Evolutionary conservation across 1,140 invertebrate genomes (phyloP), one percentile per base, ranked within the genome.

Genomic region (Spodoptera frugiperda): DNA sequence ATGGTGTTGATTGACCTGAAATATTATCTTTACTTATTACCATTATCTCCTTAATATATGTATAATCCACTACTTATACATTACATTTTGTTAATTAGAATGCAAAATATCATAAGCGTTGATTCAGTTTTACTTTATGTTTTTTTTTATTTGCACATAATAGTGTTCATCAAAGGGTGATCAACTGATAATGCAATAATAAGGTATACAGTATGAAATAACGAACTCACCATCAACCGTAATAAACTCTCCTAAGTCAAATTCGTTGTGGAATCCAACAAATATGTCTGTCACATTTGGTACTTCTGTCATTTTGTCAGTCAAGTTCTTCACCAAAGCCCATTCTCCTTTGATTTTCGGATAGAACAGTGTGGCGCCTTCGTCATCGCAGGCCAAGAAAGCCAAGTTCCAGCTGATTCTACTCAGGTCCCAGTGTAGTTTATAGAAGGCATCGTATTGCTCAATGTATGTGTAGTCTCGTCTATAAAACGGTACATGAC

Each of bases 401-500:
- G 76, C 72, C 3, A 48, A 63, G n/a, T 67, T 49, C 84, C 82
- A 83, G 15, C 39, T 10, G 0, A 4, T 44, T 12, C 39, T 65
- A 10, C 51, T 46, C 0, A 48, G 1, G 33, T 67, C 78, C 59
- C 21, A 72, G 65, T 85, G 82, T 1, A 85, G 15, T 70, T 85
- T 85, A 48, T 85, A 85, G 39, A 82, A 83, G 11, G 84, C 84
- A 61, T 85, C 76, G 11, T 74, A 85, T 25, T 85, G 61, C 10
- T 80, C 73, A 3, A 79, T 30, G 54, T 83, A 85, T 5, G 67
- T 81, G 49, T 85, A 85, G 53, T 85, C 84, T 59, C 78, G 79
- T 51, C 84, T 15, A 17, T 72, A 85, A 30, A 85, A 85, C 21
- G 76, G 33, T 1, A 59, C 51, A n/a, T 15, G 46, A 10, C 59